Evolutionary conservation across 2,113 vertebrate genomes (phyloP).

Genomic region (Leiothrix lutea): DNA sequence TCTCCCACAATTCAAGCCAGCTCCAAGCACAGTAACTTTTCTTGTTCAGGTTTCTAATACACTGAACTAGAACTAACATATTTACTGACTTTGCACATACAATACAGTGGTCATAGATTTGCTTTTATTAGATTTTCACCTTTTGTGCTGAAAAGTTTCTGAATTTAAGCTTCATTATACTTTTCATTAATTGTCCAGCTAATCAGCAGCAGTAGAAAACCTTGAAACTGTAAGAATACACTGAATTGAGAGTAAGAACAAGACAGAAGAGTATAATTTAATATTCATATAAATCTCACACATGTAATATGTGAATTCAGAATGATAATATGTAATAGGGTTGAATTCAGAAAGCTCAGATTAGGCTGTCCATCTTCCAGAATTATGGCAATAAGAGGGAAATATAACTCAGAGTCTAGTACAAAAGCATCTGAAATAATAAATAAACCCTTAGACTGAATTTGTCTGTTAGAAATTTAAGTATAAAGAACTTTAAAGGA

Average conservation of each 20-base stretch:
- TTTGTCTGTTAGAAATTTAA: background rate
- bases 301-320: background rate
- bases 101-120: rapidly evolving
- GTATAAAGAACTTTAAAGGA: background rate
- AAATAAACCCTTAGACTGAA: background rate
- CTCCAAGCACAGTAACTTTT: background rate
- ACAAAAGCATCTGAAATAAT: background rate
- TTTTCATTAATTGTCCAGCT: background rate
- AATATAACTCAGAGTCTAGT: background rate
- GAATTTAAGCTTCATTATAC: background rate
- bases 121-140: background rate
- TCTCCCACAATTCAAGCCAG: background rate
- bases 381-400: background rate
- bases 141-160: background rate
- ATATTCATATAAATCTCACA: background rate
- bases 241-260: background rate
- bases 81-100: too few relatives aligned
- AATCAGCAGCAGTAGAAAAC: background rate
- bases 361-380: background rate
- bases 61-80: background rate
- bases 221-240: background rate
- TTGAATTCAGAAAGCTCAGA: background rate
- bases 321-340: background rate
- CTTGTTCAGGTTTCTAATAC: background rate
- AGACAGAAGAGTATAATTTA: background rate